Evolutionary conservation across 2,113 vertebrate genomes (phyloP), one percentile per base, ranked within the genome.

Genomic region (Taxidea taxus): DNA sequence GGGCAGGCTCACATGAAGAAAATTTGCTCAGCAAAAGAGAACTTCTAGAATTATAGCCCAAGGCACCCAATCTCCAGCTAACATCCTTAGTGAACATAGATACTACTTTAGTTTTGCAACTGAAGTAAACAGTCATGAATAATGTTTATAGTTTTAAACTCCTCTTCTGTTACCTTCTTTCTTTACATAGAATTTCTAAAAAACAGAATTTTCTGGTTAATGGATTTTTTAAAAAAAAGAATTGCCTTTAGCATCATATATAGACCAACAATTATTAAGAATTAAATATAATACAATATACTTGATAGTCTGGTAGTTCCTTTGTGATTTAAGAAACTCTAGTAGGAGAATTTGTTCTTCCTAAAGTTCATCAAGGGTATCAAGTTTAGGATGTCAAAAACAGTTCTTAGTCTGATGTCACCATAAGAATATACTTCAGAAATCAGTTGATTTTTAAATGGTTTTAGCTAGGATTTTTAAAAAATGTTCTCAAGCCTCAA

Each of bases 211-310:
- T 80, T 97, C 5, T 58, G n/a, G 25, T 86, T 23, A 94, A 86
- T 68, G 8, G 15, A 75, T 29, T 49, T 60, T 94, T 94, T 77
- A 54, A n/a, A 72, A 37, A 47, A 83, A 42, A 16, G 44, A 77
- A 77, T 88, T 90, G 3, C 3, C 42, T 56, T 89, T 81, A 92
- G 74, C 66, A 25, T 42, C 54, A 74, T 31, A 62, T 23, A 78
- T 16, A 82, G 8, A 89, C 3, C n/a, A 64, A 54, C 13, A 62
- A 44, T 92, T 62, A 95, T 18, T 90, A 88, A 72, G 18, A 97
- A 77, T 60, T 60, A 85, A 97, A 84, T 90, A 7, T 66, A 94
- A 85, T 94, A 66, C 93, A 92, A 85, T 77, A 88, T 37, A 74
- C 3, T 68, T 80, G 64, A 64, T 29, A 87, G 42, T 54, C 29